Percentiles rank a stretch among this genome's conserved stretches.
These are phyloP conservation scores for Anthonomus grandis DNA, from an alignment of 1,140 invertebrate species.

Conservation along the genomic window DNA sequence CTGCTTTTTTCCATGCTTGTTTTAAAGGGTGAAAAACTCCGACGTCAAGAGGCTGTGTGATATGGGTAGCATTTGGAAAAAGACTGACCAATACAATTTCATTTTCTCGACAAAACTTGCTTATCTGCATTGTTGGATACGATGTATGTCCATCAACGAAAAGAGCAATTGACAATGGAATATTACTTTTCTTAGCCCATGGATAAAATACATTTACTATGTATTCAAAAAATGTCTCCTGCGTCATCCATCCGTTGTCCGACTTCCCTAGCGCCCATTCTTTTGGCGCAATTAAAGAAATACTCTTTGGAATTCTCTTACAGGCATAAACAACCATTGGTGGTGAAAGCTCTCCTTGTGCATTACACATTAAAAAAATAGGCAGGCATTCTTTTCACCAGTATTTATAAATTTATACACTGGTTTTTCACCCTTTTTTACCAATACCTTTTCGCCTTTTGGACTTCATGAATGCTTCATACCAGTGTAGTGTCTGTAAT, in stretches of 20 bases:
- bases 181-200: slow-evolving; percentile 31
- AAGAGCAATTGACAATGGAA: slow-evolving; percentile 14
- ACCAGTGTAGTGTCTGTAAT: background rate
- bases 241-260: slow-evolving; percentile 48
- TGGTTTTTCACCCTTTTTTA: slow-evolving; percentile 37
- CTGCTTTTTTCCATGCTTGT: slow-evolving; percentile 13
- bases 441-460: slow-evolving; percentile 37
- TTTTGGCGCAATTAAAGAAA: slow-evolving; percentile 37
- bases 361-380: slow-evolving; percentile 23
- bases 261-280: slow-evolving; percentile 43
- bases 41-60: slow-evolving; percentile 26
- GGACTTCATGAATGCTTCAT: slow-evolving; percentile 17
- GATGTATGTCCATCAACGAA: slow-evolving; percentile 24
- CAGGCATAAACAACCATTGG: slow-evolving; percentile 41
- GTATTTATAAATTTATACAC: slow-evolving; percentile 31
- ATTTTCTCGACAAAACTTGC: slow-evolving; percentile 12
- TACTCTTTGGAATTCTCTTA: slow-evolving; percentile 28
- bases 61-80: slow-evolving; percentile 21
- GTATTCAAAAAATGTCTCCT: slow-evolving; percentile 49
- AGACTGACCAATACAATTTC: slow-evolving; percentile 9
- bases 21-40: slow-evolving; percentile 20
- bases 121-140: slow-evolving; percentile 6
- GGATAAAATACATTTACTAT: slow-evolving; percentile 45
- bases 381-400: slow-evolving; percentile 32
- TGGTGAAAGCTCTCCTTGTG: slow-evolving; percentile 35